Evolutionary conservation across 2,113 vertebrate genomes (phyloP).

Genomic region (Trogon surrucura): DNA sequence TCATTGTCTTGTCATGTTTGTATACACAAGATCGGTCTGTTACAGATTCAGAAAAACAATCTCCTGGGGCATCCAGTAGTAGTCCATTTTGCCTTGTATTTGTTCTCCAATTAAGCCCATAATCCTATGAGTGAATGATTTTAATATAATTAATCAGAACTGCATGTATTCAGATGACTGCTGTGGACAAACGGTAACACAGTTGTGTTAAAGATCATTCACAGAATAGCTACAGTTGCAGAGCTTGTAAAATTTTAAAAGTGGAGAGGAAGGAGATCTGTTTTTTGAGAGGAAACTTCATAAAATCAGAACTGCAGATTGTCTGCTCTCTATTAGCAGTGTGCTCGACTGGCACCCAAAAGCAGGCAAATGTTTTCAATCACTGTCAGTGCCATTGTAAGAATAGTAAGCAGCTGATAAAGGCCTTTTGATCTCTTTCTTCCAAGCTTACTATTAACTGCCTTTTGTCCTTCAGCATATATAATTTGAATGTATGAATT

Average conservation of each 20-base stretch:
- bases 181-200: not conserved
- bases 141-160: slow-evolving; percentile 34
- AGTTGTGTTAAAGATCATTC: not conserved
- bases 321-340: not conserved
- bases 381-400: not conserved
- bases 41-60: slow-evolving; percentile 26
- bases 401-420: slow-evolving; percentile 35
- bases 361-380: slow-evolving; percentile 32
- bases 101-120: slow-evolving; percentile 40
- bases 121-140: slow-evolving; percentile 29
- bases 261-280: not conserved
- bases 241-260: slow-evolving; percentile 4
- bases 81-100: slow-evolving; percentile 41
- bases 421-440: slow-evolving; percentile 11
- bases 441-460: not conserved
- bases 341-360: not conserved
- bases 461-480: not conserved
- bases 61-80: slow-evolving; percentile 28
- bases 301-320: not conserved
- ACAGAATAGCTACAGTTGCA: not conserved
- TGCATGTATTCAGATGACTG: not conserved
- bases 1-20: slow-evolving; percentile 17
- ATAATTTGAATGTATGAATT: not conserved
- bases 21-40: not conserved
- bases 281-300: not conserved